Evolutionary conservation across 2,888 invertebrate genomes (phyloP).

Genomic region (Parasteatoda lunata): DNA sequence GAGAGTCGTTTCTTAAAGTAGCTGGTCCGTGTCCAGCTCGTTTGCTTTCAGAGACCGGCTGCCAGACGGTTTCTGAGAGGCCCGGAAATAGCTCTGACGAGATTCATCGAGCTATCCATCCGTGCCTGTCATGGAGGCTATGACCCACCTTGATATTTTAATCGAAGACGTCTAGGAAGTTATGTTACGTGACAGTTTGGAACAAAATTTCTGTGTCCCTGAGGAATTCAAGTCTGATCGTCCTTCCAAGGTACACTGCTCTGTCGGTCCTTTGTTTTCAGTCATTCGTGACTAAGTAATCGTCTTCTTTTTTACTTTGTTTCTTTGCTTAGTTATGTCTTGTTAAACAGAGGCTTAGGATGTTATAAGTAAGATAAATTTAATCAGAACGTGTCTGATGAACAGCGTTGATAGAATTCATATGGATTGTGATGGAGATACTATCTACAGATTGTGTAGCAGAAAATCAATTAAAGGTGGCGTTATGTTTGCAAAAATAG

Average conservation of each 20-base stretch:
- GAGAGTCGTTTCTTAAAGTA: neutral
- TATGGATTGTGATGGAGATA: too few species aligned
- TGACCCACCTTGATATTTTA: slow-evolving; percentile 42
- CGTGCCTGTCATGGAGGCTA: neutral
- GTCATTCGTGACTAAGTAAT: slow-evolving; percentile 34
- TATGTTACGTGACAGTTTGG: slow-evolving; percentile 26
- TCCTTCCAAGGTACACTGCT: neutral
- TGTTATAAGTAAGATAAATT: too few species aligned
- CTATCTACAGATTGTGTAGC: too few species aligned
- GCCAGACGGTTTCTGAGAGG: neutral
- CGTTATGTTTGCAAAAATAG: too few species aligned
- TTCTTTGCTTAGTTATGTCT: neutral
- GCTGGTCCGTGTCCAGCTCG: neutral
- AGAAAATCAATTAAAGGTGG: too few species aligned
- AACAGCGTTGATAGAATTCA: too few species aligned
- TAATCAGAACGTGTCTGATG: too few species aligned
- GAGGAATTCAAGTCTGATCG: slow-evolving; percentile 1
- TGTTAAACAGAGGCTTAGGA: too few species aligned
- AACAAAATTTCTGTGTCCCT: slow-evolving; percentile 6
- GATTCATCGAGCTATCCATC: neutral
- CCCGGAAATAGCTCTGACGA: neutral
- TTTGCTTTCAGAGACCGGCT: neutral
- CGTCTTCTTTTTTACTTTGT: neutral
- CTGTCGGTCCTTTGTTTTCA: slow-evolving; percentile 13
- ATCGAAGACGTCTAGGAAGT: slow-evolving; percentile 34